Base-by-base conservation (phyloP, 2,888 invertebrate genomes). In the Terebella lapidaria region DNA sequence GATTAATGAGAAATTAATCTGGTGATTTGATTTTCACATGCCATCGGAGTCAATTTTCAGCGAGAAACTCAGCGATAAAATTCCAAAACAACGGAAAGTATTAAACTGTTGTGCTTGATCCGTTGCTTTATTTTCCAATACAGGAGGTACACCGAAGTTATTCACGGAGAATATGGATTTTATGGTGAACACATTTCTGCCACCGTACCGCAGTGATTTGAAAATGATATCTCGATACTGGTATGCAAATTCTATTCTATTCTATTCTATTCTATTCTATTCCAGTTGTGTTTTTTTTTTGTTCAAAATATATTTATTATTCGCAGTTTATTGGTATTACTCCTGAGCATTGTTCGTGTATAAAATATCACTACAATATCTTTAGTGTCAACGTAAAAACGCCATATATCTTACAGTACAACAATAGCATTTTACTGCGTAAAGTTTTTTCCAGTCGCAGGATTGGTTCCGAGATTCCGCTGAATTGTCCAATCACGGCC, bases 121-220 rank as follows among this genome's bases (percentile, higher is more conserved):
- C n/a, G n/a, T n/a, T n/a, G n/a, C n/a, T n/a, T n/a, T n/a, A n/a
- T n/a, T n/a, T n/a, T n/a, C n/a, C n/a, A n/a, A n/a, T n/a, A n/a
- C 55, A 74, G 75, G 74, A 51, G 75, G 75, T 20, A 75, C 72
- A 2, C 75, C 74, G 10, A 45, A 61, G 28, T 72, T 72, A 51
- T 56, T 75, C 18, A 53, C 72, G 25, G 67, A 72, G 3, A 70
- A 74, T 51, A 58, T 59, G 26, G 74, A 73, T 24, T 51, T 71
- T 24, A 67, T 73, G 67, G 22, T 4, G 5, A 61, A 66, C 10
- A 51, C 71, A 4, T 71, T 70, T 56, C 59, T 73, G 25, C 75
- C 75, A 27, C 28, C 67, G 15, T 42, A 74, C 29, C 60, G 65
- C 22, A 72, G 72, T 5, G 75, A 75, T 59, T 71, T 70, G 52